phyloP scores from a whole-genome alignment of 2,113 vertebrate species.

The Gallinago undulata region DNA sequence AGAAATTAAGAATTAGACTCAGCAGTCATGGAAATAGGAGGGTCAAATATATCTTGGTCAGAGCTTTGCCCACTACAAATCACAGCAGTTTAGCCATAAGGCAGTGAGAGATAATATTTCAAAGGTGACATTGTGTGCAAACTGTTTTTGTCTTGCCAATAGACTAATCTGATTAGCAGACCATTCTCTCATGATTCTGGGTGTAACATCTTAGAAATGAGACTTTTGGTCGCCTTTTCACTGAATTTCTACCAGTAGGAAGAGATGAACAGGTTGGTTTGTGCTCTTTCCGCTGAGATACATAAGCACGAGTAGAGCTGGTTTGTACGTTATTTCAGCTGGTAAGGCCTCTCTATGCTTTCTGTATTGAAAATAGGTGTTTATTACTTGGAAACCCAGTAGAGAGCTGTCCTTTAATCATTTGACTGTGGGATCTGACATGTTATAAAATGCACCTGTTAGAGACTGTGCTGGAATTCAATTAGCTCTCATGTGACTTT shows the following conservation, averaged over 20 bases:
- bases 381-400: conserved; percentile 57
- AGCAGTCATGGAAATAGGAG: background rate
- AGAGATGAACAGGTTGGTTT: background rate
- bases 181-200: background rate
- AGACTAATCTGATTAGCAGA: background rate
- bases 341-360: background rate
- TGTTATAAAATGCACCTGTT: conserved; percentile 67
- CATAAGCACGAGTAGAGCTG: background rate
- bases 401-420: conserved; percentile 53
- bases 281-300: background rate
- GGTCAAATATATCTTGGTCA: background rate
- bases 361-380: conserved; percentile 28
- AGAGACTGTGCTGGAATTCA: conserved; percentile 52
- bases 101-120: background rate
- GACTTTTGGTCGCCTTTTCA: background rate
- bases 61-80: background rate
- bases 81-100: background rate
- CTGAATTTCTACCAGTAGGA: background rate
- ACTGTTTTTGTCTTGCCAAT: conserved; percentile 6
- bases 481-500: conserved; percentile 48
- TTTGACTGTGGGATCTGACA: conserved; percentile 46
- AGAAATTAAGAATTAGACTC: background rate
- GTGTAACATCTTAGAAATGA: background rate
- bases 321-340: conserved; percentile 33
- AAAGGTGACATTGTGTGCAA: background rate